Base-by-base conservation (phyloP, 2,113 vertebrate genomes). In the Pardalotus punctatus region DNA sequence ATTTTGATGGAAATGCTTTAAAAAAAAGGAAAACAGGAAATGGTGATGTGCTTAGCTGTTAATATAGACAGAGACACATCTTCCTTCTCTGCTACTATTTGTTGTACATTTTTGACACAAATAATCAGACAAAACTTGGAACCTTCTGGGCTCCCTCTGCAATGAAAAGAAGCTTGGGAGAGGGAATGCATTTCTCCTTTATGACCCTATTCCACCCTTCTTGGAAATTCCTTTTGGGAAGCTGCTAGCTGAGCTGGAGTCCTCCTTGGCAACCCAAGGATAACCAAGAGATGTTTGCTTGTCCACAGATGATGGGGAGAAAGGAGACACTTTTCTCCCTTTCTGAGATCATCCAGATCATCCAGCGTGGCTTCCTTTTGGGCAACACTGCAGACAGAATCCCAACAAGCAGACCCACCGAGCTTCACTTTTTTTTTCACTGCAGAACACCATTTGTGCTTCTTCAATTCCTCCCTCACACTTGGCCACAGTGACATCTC, bases 51-150 rank as follows among this genome's bases (percentile, higher is more conserved):
- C 78, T 94, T 91, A 94, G 81, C 70, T 91, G 73, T 91, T 82
- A 82, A 66, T 80, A 70, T 11, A 80, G 87, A 53, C 73, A 87
- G 65, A 72, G 70, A 64, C 70, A 38, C 58, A 88, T 86, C 60
- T 86, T 72, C n/a, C 45, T 84, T 76, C 76, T 94, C 50, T 61
- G 65, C 66, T 66, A 69, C 71, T 64, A 58, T 79, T 90, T 93
- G 79, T 93, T 95, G 74, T 36, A 85, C 88, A 94, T 96, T 95
- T 96, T 90, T 93, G 40, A 88, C 66, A 69, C 33, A 64, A 79
- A 89, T 67, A 60, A 65, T 93, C 66, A 92, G 92, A 93, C 92
- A 93, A 95, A 96, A 95, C 92, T 94, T 86, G 45, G 65, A 92
- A 12, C 47, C 35, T 83, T 88, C 66, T 85, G 83, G 71, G 15